Base-by-base conservation (phyloP, 2,888 invertebrate genomes). In the Chirona hameri region DNA sequence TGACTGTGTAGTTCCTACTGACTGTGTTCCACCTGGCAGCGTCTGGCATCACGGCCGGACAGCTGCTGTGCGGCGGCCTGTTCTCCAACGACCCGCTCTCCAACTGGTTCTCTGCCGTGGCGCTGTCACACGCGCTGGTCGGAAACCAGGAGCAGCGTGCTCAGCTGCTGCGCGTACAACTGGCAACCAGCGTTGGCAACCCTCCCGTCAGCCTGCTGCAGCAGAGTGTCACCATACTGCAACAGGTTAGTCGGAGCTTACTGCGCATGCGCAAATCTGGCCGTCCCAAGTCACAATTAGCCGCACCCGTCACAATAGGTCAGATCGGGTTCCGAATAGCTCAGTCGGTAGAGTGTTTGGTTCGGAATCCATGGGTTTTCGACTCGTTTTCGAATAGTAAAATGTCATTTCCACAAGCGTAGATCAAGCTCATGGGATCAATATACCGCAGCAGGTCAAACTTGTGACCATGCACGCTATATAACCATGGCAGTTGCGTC, bases 101-200 rank as follows among this genome's bases (percentile, higher is more conserved):
- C 52, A 97, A 95, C 88, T 99, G 99, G 99, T 96, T 98, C 89
- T 94, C 97, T 0, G 92, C 97, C 0, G 94, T 97, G 0, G 95
- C 97, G 0, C 89, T 99, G 46, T 93, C 95, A 87, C 97, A 99
- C 87, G 93, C 95, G 0, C 90, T 99, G 31, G 92, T 95, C 12
- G 96, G 97, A 84, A 97, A 96, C 87, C 86, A 87, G 5, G 86
- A 87, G 1, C 89, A 90, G 86, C 84, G 85, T 83, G 84, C 83
- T 27, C 95, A 97, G 87, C 88, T 99, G 81, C 88, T 99, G 52
- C 90, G 97, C 83, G 99, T 99, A 9, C 91, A 98, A 84, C 89
- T 99, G 83, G 96, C 98, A 0, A 94, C 95, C 0, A 93, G 93
- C 85, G 91, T 93, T 1, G 94, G 94, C 0, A 93, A 94, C 84